Evolutionary conservation across 2,797 vertebrate genomes (phyloP).

Genomic region (Forpus xanthops): DNA sequence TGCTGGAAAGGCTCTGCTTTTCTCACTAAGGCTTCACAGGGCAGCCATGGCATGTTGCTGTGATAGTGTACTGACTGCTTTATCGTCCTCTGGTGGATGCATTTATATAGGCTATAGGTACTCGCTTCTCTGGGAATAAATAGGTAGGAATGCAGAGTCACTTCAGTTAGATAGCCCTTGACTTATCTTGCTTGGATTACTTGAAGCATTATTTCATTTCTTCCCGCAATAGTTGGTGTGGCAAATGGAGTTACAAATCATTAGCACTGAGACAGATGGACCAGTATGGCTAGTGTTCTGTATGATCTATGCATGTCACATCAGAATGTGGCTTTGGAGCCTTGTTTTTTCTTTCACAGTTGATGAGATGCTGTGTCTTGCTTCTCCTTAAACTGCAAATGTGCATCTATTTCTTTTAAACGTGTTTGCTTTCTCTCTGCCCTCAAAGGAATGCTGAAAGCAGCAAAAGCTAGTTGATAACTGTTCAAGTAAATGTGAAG

Average conservation of each 20-base stretch:
- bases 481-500: neutral
- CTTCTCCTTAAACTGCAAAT: neutral
- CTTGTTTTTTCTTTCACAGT: neutral
- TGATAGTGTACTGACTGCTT: neutral
- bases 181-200: neutral
- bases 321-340: accelerated
- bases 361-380: neutral
- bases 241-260: neutral
- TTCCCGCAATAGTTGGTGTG: neutral
- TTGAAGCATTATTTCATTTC: neutral
- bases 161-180: neutral
- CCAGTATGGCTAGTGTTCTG: neutral
- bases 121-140: neutral
- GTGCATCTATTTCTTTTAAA: neutral
- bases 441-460: neutral
- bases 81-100: neutral
- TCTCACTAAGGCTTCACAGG: neutral
- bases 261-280: neutral
- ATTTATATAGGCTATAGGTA: neutral
- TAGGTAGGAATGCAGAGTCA: neutral
- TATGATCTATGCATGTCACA: neutral
- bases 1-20: neutral
- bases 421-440: neutral
- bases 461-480: neutral
- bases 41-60: neutral